Evolutionary conservation across 2,797 vertebrate species (phyloP).

Genomic region (Ambastaia sidthimunki): DNA sequence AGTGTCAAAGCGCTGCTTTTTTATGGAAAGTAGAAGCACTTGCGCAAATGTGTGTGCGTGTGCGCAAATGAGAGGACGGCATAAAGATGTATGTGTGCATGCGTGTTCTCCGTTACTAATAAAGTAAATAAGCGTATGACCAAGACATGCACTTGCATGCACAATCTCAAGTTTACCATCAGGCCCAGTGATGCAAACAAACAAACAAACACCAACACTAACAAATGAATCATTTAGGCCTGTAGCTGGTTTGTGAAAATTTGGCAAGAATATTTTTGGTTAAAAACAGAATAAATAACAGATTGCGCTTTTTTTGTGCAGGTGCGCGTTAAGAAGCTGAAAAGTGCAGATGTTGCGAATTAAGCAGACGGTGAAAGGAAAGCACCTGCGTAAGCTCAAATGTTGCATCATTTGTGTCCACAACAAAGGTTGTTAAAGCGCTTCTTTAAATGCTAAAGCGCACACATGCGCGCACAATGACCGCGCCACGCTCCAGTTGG

Average conservation of each 20-base stretch:
- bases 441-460: constrained; percentile 76
- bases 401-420: constrained; percentile 81
- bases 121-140: background rate
- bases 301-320: constrained; percentile 50
- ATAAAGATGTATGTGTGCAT: background rate
- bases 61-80: background rate
- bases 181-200: background rate
- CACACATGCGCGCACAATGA: constrained; percentile 75
- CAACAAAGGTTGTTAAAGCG: constrained; percentile 69
- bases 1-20: constrained; percentile 67
- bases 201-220: background rate
- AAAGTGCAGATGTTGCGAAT: constrained; percentile 67
- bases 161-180: background rate
- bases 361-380: constrained; percentile 76
- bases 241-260: constrained; percentile 27
- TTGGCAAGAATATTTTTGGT: background rate
- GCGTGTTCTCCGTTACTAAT: constrained; percentile 11
- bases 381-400: constrained; percentile 80
- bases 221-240: constrained; percentile 10
- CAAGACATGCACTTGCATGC: background rate
- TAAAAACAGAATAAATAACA: constrained; percentile 1
- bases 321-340: constrained; percentile 63
- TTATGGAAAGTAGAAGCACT: constrained; percentile 58
- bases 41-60: constrained; percentile 28
- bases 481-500: constrained; percentile 79